phyloP scores from a whole-genome alignment of 2,888 invertebrate genomes.

The Dendrolimus pini region DNA sequence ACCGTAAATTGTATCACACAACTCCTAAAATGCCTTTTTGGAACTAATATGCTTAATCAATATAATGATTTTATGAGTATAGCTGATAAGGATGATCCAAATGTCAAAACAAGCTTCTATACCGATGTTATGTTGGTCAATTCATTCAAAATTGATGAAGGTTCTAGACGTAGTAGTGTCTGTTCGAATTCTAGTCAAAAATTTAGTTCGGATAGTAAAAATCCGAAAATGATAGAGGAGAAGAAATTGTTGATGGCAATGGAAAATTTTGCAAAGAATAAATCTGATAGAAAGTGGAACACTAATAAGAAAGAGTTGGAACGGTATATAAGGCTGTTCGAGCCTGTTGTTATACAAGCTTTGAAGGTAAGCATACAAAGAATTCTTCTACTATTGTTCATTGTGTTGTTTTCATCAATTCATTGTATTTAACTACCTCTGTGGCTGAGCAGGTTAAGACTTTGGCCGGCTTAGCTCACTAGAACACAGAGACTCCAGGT shows the following conservation, averaged over 20 bases:
- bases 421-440: no score
- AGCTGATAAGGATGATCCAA: slow-evolving; percentile 22
- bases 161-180: slow-evolving; percentile 42
- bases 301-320: slow-evolving; percentile 75
- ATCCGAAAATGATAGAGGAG: slow-evolving; percentile 51
- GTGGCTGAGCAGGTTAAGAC: no score
- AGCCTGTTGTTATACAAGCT: slow-evolving; percentile 95
- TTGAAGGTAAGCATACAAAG: slow-evolving; percentile 78
- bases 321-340: slow-evolving; percentile 93
- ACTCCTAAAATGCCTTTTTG: slow-evolving; percentile 84
- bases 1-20: slow-evolving; percentile 88
- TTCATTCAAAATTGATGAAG: slow-evolving; percentile 20
- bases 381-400: no score
- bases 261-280: slow-evolving; percentile 66
- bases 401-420: no score
- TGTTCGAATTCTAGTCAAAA: slow-evolving; percentile 54
- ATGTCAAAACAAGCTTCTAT: slow-evolving; percentile 32
- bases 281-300: slow-evolving; percentile 64
- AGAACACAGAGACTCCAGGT: no score
- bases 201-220: slow-evolving; percentile 41
- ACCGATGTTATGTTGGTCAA: slow-evolving; percentile 52
- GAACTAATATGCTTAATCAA: slow-evolving; percentile 80
- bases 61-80: slow-evolving; percentile 57
- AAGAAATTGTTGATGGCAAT: slow-evolving; percentile 51
- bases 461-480: no score